Base-by-base conservation (phyloP, 2,888 invertebrate species). In the Enchytraeus crypticus region DNA sequence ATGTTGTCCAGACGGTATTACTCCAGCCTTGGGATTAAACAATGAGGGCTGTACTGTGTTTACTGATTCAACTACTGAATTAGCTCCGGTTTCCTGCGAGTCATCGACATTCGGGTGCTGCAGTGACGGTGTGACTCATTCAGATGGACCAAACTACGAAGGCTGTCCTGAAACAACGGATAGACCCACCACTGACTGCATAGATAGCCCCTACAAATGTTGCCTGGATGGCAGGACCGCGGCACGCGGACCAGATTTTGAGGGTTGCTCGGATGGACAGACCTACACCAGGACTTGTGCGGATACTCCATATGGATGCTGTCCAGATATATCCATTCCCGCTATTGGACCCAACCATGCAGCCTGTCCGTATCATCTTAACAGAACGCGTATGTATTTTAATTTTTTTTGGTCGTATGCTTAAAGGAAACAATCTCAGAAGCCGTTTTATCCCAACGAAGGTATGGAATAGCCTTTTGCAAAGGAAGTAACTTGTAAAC, bases 1-100 rank as follows among this genome's bases (percentile, higher is more conserved):
- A 2, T 93, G 92, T 75, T 93, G 92, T 73, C 89, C 88, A 0
- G 93, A 96, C 74, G 89, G 91, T 73, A 85, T 88, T 70, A 84
- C 85, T 47, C 83, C 88, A 2, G 92, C 93, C 26, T 69, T 67
- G 51, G 80, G 72, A 30, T 64, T 86, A 21, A 88, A 90, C 74
- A 90, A 89, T 63, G 81, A 85, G 71, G 92, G 88, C 2, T 96
- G 95, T 47, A 23, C 5, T 14, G 49, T 11, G 14, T n/a, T n/a
- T n/a, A 47, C 18, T 23, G 8, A 8, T 23, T 23, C 49, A 11
- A 21, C 49, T 23, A 14, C 49, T n/a, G n/a, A n/a, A n/a, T n/a
- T n/a, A n/a, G n/a, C n/a, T n/a, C n/a, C n/a, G n/a, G n/a, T n/a
- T n/a, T n/a, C n/a, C 18, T 64, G 64, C 29, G 26, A 49, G 23